phyloP scores from a whole-genome alignment of 2,797 vertebrate genomes.

The Lagodon rhomboides region DNA sequence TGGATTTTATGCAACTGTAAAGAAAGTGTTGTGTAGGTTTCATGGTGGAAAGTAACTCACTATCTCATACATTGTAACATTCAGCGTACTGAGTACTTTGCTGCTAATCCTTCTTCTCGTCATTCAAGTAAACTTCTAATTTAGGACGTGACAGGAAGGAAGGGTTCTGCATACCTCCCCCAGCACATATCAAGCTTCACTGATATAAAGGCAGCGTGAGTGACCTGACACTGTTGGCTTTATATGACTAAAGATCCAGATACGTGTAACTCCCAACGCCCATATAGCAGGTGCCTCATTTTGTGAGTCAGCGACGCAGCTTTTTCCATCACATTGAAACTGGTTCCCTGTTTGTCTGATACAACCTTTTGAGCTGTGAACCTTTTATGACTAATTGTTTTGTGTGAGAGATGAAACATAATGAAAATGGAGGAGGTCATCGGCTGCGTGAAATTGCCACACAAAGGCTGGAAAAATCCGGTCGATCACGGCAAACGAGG shows the following conservation, averaged over 20 bases:
- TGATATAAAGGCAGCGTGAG: constrained; percentile 26
- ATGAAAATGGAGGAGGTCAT: constrained; percentile 13
- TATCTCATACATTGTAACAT: not conserved
- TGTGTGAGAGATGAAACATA: constrained; percentile 16
- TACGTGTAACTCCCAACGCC: constrained; percentile 66
- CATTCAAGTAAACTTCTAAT: not conserved
- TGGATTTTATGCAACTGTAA: constrained; percentile 29
- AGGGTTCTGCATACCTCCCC: constrained; percentile 12
- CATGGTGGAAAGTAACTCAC: constrained; percentile 17
- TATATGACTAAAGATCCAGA: constrained; percentile 66
- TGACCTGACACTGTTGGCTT: constrained; percentile 44
- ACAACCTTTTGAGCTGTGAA: constrained; percentile 22
- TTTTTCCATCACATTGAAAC: constrained; percentile 56
- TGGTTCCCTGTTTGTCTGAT: constrained; percentile 41
- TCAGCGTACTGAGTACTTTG: not conserved
- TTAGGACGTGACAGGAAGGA: not conserved
- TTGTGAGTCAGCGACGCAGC: constrained; percentile 44
- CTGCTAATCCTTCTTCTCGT: not conserved
- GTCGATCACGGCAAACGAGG: not conserved
- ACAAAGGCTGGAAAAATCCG: constrained; percentile 14
- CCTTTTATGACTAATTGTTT: constrained; percentile 37
- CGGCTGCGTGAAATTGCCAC: not conserved
- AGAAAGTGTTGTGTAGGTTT: not conserved
- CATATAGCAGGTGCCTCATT: constrained; percentile 57
- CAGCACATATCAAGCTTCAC: not conserved